These are phyloP conservation scores for Pseudomugil tenellus DNA, from an alignment of 2,797 vertebrate species.

Conservation along the genomic window DNA sequence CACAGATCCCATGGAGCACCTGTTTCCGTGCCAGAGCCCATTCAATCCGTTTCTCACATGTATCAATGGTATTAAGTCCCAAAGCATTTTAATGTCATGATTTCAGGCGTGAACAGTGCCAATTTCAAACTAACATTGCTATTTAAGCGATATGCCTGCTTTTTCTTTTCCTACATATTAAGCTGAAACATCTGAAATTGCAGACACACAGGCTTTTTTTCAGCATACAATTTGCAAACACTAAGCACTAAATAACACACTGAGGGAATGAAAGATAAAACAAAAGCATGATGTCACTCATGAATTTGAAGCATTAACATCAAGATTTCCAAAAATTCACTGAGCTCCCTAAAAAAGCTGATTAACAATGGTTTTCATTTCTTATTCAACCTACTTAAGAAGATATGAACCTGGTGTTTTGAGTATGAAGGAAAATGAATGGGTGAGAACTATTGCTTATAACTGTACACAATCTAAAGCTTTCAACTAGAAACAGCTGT, in stretches of 20 bases:
- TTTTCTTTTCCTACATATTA: no score
- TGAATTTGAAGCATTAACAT: not conserved
- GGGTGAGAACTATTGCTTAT: constrained; percentile 16
- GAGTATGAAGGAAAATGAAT: constrained; percentile 56
- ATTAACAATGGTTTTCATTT: constrained; percentile 40
- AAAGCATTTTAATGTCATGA: no score
- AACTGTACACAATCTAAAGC: constrained; percentile 6
- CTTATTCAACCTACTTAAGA: constrained; percentile 77
- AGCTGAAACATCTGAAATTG: no score
- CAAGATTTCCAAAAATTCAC: not conserved
- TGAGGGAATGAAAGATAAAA: not conserved
- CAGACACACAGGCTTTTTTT: no score
- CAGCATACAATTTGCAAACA: not conserved
- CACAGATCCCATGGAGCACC: no score
- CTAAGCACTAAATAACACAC: not conserved
- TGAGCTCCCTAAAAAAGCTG: constrained; percentile 34
- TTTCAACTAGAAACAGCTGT: constrained; percentile 1
- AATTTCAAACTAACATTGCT: no score
- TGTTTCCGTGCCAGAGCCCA: no score
- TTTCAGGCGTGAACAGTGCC: no score
- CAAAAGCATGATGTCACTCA: not conserved
- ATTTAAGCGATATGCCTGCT: no score
- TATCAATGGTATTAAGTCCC: no score
- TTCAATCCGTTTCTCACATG: no score
- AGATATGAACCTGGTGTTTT: constrained; percentile 27